These are phyloP conservation scores for Malacoctenus gilli DNA, from an alignment of 2,797 vertebrate genomes.

Conservation along the genomic window DNA sequence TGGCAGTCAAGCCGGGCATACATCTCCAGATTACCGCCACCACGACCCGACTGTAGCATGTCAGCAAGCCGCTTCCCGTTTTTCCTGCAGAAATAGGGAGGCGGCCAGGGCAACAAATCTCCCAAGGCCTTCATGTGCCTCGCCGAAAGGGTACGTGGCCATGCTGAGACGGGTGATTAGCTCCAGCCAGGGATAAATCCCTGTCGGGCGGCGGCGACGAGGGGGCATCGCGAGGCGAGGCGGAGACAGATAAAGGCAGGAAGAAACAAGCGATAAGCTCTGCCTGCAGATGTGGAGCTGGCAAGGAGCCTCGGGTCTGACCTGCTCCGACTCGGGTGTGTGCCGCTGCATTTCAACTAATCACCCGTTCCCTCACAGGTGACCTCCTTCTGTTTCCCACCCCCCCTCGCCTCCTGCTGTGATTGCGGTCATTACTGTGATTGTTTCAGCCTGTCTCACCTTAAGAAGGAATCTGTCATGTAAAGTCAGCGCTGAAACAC, in stretches of 20 bases:
- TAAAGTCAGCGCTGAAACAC: slow-evolving; percentile 31
- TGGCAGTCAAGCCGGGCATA: too few species aligned
- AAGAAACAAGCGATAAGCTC: slow-evolving; percentile 25
- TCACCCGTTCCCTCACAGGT: slow-evolving; percentile 38
- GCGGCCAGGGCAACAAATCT: slow-evolving; percentile 55
- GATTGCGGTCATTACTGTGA: slow-evolving; percentile 57
- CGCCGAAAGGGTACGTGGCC: slow-evolving; percentile 7
- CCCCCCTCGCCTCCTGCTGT: slow-evolving; percentile 5
- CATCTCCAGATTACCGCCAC: slow-evolving; percentile 60
- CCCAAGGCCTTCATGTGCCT: slow-evolving; percentile 29
- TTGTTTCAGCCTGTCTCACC: slow-evolving; percentile 62
- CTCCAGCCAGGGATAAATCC: slow-evolving; percentile 46
- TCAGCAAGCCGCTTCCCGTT: too few species aligned
- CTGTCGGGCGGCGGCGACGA: slow-evolving; percentile 32
- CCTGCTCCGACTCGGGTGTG: slow-evolving; percentile 13
- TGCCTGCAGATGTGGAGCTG: slow-evolving; percentile 55
- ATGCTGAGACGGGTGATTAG: slow-evolving; percentile 54
- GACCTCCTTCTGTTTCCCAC: slow-evolving; percentile 18
- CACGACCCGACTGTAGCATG: slow-evolving; percentile 41
- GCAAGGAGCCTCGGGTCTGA: slow-evolving; percentile 38
- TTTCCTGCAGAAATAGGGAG: too few species aligned
- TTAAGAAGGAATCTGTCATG: slow-evolving; percentile 16
- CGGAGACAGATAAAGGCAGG: slow-evolving; percentile 23
- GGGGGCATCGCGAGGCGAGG: slow-evolving; percentile 6
- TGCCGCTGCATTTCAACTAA: slow-evolving; percentile 30